Evolutionary conservation across 2,888 invertebrate genomes (phyloP), one percentile per base, ranked within the genome.

Genomic region (Candidula unifasciata): DNA sequence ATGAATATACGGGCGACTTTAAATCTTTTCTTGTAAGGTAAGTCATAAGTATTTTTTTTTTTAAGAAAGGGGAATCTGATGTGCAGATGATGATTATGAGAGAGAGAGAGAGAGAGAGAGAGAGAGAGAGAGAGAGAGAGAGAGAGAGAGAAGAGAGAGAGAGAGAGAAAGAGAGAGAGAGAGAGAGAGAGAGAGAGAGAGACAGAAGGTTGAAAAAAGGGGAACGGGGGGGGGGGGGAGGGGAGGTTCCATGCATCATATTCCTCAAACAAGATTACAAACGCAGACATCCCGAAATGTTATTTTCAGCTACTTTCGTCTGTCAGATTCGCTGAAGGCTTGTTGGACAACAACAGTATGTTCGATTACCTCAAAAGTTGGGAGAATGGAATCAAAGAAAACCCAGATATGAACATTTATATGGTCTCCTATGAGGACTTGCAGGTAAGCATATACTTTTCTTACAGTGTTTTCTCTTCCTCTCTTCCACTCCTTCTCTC

Each of bases 331-430:
- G 37, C 74, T 0, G 73, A 66, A 24, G 85, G 85, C 6, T 24
- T 82, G 3, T 27, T 79, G 21, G 82, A 82, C 57, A 82, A 66
- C 68, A 79, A 79, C 6, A 52, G 60, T 24, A 52, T 74, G 30
- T 85, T 85, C 33, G 35, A 64, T 21, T 85, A 85, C 44, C 52
- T 66, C 54, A 69, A 57, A 5, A 69, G 82, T 37, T 85, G 85
- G 85, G 85, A 85, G 71, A 27, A 21, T 3, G 82, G 79, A 35
- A 79, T 85, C 33, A 68, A 74, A 66, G 24, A 21, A 37, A 64
- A 82, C 27, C 82, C 85, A 18, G 79, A 82, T 18, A 78, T 85
- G 27, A 79, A 69, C 44, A 78, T 85, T 57, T 82, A 74, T 64
- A 64, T 66, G 27, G 54, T 85, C 35, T 73, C 78, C 6, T 85